Conservation (phyloP, 1,140 invertebrate genomes). For the Drosophila equinoxialis region DNA sequence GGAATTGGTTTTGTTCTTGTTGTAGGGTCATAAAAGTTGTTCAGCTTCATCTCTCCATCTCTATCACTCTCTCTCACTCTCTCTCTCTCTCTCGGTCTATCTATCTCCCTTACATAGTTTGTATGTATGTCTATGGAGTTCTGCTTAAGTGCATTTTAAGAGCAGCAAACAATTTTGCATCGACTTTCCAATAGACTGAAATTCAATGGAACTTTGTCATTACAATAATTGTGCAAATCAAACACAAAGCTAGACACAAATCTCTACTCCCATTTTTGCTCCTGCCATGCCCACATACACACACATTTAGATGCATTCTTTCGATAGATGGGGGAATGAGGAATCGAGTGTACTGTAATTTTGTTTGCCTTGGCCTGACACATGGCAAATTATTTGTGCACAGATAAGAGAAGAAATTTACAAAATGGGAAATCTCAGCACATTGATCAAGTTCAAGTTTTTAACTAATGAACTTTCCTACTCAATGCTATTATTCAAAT, state of each 20-base stretch:
- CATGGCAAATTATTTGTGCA: constrained; percentile 17
- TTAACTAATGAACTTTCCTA: constrained; percentile 10
- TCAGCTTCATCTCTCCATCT: neutral
- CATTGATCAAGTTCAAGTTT: constrained; percentile 10
- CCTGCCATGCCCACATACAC: no score
- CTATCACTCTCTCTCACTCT: neutral
- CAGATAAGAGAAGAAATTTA: neutral
- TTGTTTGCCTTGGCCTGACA: constrained; percentile 10
- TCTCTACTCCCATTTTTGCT: constrained; percentile 7
- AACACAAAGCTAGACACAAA: constrained; percentile 14
- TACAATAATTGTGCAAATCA: constrained; percentile 22
- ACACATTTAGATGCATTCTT: neutral
- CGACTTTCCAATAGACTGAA: constrained; percentile 16
- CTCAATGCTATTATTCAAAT: constrained; percentile 6
- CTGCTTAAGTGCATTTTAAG: constrained; percentile 65
- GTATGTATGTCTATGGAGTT: neutral
- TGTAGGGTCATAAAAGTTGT: constrained; percentile 63
- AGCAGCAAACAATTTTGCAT: constrained; percentile 40
- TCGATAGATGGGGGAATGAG: neutral
- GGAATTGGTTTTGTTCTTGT: constrained; percentile 26
- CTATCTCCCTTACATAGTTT: neutral
- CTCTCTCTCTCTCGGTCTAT: neutral
- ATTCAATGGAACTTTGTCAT: constrained; percentile 17
- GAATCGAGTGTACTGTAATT: neutral
- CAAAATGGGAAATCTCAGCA: neutral